Conservation (phyloP, 2,797 vertebrate species). For the Geotria australis region DNA sequence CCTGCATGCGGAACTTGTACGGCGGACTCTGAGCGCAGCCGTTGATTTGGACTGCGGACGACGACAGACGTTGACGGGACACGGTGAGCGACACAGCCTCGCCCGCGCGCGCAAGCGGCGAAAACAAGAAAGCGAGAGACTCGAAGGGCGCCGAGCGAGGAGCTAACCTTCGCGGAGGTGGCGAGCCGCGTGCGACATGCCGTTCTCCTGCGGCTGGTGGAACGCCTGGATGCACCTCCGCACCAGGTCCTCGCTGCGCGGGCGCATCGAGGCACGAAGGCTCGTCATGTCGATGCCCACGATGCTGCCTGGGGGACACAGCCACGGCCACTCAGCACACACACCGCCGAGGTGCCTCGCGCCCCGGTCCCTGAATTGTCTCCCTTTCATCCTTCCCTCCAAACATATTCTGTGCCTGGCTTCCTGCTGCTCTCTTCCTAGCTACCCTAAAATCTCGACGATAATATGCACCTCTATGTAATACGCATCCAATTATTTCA, state of each 20-base stretch:
- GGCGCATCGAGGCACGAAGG: slow-evolving; percentile 66
- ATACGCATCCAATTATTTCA: too few species aligned
- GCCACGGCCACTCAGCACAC: too few species aligned
- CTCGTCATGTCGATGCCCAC: slow-evolving; percentile 76
- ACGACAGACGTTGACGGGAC: slow-evolving; percentile 1
- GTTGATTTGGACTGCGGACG: slow-evolving; percentile 32
- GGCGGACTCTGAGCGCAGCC: slow-evolving; percentile 70
- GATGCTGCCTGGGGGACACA: slow-evolving; percentile 38
- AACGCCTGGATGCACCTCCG: slow-evolving; percentile 89
- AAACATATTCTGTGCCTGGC: too few species aligned
- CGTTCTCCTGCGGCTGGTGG: slow-evolving; percentile 56
- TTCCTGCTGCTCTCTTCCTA: too few species aligned
- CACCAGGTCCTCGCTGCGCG: slow-evolving; percentile 76
- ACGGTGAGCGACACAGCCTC: neutral
- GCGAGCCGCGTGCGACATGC: slow-evolving; percentile 65
- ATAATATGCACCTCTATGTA: too few species aligned
- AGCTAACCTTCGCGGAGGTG: slow-evolving; percentile 71
- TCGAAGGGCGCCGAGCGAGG: too few species aligned
- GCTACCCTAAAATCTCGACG: too few species aligned
- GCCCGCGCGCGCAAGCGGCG: neutral
- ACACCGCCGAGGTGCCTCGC: too few species aligned
- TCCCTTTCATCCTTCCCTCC: too few species aligned
- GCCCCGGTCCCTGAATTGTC: too few species aligned
- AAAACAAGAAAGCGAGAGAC: too few species aligned
- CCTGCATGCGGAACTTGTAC: slow-evolving; percentile 71